Percentiles rank a stretch among this genome's conserved stretches.
phyloP scores from a whole-genome alignment of 1,140 invertebrate genomes.

The Hyphantria cunea region DNA sequence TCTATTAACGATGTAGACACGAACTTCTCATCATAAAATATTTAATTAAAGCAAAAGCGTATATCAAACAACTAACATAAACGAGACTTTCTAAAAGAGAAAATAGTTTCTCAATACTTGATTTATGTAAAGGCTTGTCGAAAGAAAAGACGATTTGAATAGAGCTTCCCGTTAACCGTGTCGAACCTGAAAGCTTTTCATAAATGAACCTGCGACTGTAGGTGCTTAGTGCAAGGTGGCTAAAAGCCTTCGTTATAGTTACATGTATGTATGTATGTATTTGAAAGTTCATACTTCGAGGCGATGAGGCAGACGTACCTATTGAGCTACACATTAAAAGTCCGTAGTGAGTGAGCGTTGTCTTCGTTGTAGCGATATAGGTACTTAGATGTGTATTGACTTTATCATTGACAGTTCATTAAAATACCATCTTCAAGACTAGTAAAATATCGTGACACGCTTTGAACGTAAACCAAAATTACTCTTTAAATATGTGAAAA shows the following conservation, averaged over 20 bases:
- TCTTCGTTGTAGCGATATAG: neutral
- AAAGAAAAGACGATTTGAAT: conserved; percentile 70
- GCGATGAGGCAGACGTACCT: conserved; percentile 36
- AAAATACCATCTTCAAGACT: no score
- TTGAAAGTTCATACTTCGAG: conserved; percentile 62
- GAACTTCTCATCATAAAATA: neutral
- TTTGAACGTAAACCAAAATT: no score
- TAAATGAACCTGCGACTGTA: conserved; percentile 56
- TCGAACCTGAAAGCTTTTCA: conserved; percentile 75
- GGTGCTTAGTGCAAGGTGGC: conserved; percentile 58
- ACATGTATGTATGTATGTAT: conserved; percentile 28
- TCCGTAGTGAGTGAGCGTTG: conserved; percentile 10
- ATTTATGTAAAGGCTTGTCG: conserved; percentile 70
- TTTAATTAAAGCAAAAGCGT: no score
- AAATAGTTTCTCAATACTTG: conserved; percentile 70
- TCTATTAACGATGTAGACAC: no score
- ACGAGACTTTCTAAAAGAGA: conserved; percentile 31
- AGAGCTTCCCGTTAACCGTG: conserved; percentile 58
- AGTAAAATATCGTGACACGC: no score
- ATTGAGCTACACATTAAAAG: conserved; percentile 39
- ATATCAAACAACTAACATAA: conserved; percentile 29
- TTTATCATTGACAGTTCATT: neutral
- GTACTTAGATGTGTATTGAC: neutral
- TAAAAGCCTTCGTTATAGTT: conserved; percentile 61
- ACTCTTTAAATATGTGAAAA: no score